Conservation (phyloP, 2,888 invertebrate species). For the Lithophane leautieri region DNA sequence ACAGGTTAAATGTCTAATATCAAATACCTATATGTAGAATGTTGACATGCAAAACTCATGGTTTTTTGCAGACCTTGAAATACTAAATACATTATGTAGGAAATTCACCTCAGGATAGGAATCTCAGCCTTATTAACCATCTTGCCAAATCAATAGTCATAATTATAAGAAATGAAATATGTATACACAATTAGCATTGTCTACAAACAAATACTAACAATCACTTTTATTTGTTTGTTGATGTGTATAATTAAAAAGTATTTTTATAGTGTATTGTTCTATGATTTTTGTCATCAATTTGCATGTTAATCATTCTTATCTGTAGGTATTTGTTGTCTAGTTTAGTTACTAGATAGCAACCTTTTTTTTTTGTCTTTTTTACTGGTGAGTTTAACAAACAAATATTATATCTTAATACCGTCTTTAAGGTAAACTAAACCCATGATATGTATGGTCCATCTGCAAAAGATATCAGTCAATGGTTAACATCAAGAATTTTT, state of each 20-base stretch:
- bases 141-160: not conserved
- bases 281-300: slow-evolving; percentile 13
- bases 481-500: not conserved
- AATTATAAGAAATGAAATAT: not conserved
- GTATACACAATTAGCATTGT: slow-evolving; percentile 18
- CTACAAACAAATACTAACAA: slow-evolving; percentile 4
- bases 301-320: not conserved
- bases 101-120: not conserved
- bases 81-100: not conserved
- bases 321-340: not conserved
- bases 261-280: slow-evolving; percentile 8
- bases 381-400: not conserved
- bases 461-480: not conserved
- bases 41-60: not conserved
- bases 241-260: slow-evolving; percentile 5
- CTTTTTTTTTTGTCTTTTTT: not conserved
- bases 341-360: not conserved
- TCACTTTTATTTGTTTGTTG: slow-evolving; percentile 19
- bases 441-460: not conserved
- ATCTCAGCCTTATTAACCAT: not conserved
- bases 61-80: not conserved
- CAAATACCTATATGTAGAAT: not conserved
- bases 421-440: not conserved
- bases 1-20: not conserved
- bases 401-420: not conserved